Evolutionary conservation across 2,888 invertebrate genomes (phyloP), one percentile per base, ranked within the genome.

Genomic region (Nomada hirtipes): DNA sequence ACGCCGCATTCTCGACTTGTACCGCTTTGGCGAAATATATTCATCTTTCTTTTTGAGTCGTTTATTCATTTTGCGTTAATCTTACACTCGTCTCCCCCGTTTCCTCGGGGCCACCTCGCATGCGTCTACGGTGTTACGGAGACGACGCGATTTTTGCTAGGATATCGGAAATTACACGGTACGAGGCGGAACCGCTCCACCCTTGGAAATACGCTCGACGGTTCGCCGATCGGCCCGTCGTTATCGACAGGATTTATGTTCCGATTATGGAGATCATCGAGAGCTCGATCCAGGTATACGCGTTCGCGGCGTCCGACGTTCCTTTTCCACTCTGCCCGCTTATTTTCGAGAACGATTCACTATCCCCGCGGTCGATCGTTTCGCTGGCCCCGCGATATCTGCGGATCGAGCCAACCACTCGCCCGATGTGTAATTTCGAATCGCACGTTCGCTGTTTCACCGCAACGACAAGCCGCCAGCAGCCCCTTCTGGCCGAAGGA

Each of bases 181-280:
- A 18, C 29, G 4, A 20, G 42, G 65, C 11, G 44, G 20, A 10
- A 11, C 42, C 68, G 42, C 53, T 42, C 3, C 70, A 53, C 70
- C 70, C 23, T 60, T 60, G 75, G 53, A 74, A 68, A 77, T 65
- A 42, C 29, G 57, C 20, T 26, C 52, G 76, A 59, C 76, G 50
- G 50, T 64, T 55, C 63, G 52, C 9, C 29, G 55, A 52, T 63
- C 63, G 29, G 20, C n/a, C 69, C 61, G 77, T 74, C 60, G 75
- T 78, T 78, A 78, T 61, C 60, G 55, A 23, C 15, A 15, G 36
- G 67, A 78, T 78, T 75, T 75, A 78, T 63, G 67, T 29, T 18
- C 61, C 13, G 78, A 61, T 67, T 70, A 77, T 57, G 80, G 60
- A 80, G 70, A 80, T 76, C 36, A 29, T 65, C 70, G 64, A 36